phyloP scores from a whole-genome alignment of 2,888 invertebrate genomes.

The Psococerastis gibbosa region DNA sequence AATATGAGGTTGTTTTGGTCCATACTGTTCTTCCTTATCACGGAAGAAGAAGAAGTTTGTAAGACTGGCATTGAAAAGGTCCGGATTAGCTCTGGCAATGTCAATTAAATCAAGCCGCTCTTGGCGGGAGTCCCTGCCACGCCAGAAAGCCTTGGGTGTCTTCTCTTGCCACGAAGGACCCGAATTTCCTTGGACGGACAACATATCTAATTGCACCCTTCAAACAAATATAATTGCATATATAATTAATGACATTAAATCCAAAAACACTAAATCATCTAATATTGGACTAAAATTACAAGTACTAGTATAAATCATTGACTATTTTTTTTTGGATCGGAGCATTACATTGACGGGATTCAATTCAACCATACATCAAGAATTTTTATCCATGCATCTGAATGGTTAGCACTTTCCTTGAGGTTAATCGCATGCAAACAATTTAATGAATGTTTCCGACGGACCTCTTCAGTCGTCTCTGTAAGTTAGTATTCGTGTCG shows the following conservation, averaged over 20 bases:
- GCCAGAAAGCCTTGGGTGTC: slow-evolving; percentile 63
- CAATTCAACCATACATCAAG: too few species aligned
- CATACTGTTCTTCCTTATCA: slow-evolving; percentile 65
- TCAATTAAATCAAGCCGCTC: slow-evolving; percentile 68
- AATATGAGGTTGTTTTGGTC: slow-evolving; percentile 63
- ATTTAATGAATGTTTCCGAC: too few species aligned
- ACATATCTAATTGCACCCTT: slow-evolving; percentile 73
- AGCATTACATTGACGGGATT: too few species aligned
- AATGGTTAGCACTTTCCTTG: too few species aligned
- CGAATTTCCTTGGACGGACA: slow-evolving; percentile 71
- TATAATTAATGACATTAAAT: slow-evolving; percentile 13
- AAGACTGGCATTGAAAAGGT: slow-evolving; percentile 74
- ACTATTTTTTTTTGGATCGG: too few species aligned
- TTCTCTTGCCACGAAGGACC: slow-evolving; percentile 54
- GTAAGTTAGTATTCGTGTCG: too few species aligned
- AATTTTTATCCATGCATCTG: too few species aligned
- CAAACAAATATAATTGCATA: slow-evolving; percentile 19
- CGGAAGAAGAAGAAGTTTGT: slow-evolving; percentile 94
- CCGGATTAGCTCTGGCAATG: slow-evolving; percentile 51
- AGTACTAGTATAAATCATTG: background rate
- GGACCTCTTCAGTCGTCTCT: too few species aligned
- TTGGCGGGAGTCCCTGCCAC: slow-evolving; percentile 78
- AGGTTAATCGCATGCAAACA: too few species aligned
- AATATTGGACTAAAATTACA: slow-evolving; percentile 1
- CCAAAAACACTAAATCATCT: too few species aligned